Conservation (phyloP, 2,888 invertebrate species). For the Schizaphis graminum region DNA sequence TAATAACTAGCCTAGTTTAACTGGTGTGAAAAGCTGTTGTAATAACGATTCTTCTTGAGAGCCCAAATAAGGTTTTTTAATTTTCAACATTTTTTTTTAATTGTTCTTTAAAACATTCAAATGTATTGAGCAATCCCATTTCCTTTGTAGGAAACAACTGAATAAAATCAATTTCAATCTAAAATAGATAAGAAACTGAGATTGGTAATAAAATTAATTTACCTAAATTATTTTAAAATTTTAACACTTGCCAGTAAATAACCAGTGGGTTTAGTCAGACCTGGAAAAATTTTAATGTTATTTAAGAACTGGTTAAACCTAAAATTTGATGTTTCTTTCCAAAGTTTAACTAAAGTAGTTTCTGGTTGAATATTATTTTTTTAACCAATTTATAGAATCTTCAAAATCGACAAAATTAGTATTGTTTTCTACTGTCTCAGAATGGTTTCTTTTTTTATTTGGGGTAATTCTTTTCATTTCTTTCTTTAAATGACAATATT, state of each 20-base stretch:
- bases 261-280: neutral
- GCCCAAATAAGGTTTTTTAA: too few species aligned
- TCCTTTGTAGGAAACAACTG: neutral
- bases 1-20: neutral
- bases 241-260: conserved; percentile 15
- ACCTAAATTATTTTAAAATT: conserved; percentile 15
- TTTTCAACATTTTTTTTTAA: too few species aligned
- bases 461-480: conserved; percentile 1
- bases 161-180: too few species aligned
- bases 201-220: neutral
- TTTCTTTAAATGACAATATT: conserved; percentile 18
- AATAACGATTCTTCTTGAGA: too few species aligned
- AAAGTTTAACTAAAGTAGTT: neutral
- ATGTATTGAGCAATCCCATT: too few species aligned
- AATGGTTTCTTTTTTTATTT: conserved; percentile 14
- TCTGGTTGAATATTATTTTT: conserved; percentile 6
- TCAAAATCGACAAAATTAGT: neutral
- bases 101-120: too few species aligned
- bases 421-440: neutral
- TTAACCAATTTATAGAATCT: conserved; percentile 3
- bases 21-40: too few species aligned
- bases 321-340: neutral
- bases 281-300: conserved; percentile 15
- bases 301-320: conserved; percentile 18
- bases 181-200: too few species aligned